phyloP scores from a whole-genome alignment of 2,888 invertebrate genomes.

The Ophion obscuratus region DNA sequence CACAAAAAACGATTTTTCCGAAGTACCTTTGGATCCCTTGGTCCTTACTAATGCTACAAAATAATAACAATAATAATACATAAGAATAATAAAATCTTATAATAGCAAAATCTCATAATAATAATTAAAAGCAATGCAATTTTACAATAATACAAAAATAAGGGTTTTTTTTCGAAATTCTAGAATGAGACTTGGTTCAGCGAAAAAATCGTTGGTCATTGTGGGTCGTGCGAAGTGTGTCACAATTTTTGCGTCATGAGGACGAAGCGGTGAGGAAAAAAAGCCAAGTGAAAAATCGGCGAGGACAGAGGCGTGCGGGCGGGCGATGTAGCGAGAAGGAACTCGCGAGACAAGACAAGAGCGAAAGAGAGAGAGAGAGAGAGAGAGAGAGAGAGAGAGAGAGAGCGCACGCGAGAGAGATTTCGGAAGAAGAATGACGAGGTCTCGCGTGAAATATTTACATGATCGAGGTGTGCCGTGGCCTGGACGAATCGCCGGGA shows the following conservation, averaged over 20 bases:
- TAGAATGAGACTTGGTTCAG: neutral
- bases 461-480: constrained; percentile 82
- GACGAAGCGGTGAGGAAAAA: neutral
- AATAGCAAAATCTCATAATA: no score
- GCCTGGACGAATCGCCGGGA: constrained; percentile 70
- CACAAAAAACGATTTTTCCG: no score
- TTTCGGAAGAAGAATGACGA: constrained; percentile 26
- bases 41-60: no score
- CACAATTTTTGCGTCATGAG: neutral
- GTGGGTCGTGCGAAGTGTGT: neutral
- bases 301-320: neutral
- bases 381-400: constrained; percentile 5
- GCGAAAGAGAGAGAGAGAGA: constrained; percentile 12
- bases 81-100: no score
- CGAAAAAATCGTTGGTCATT: neutral
- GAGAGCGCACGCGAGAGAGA: constrained; percentile 5
- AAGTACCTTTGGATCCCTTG: no score
- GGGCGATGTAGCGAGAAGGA: neutral
- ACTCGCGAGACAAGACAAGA: neutral
- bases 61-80: no score
- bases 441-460: constrained; percentile 74
- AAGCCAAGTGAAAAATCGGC: neutral
- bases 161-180: neutral
- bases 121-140: no score
- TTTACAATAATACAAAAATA: no score